Base-by-base conservation (phyloP, 2,797 vertebrate species). In the Aselliscus stoliczkanus region DNA sequence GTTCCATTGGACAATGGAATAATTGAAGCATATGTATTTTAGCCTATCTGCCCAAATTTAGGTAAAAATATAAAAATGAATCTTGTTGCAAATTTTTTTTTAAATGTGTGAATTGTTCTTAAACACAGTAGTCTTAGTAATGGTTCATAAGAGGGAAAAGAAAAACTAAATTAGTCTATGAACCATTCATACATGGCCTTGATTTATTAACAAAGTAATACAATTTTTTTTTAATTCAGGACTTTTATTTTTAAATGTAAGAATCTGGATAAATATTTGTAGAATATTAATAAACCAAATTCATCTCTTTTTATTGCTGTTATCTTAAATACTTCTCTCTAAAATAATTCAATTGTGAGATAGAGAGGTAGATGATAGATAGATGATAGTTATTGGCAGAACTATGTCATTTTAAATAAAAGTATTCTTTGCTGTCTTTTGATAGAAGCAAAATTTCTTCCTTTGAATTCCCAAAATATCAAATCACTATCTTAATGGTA, bases 371-470 rank as follows among this genome's bases (percentile, higher is more conserved):
- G 37, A 25, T 20, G 17, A 77, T 54, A 90, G 31, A 60, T 7
- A 76, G 27, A 39, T 17, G 12, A 42, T 31, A 67, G 27, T 65
- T 42, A n/a, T 15, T 95, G 37, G 1, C 17, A 82, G 75, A 69
- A 79, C 17, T 72, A 27, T 72, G 50, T 10, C 13, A 92, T 39
- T 84, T 94, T 56, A 92, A 94, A 82, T 93, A 76, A 92, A 93
- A 64, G 5, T 15, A 37, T 42, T 84, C 4, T 83, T 72, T 88
- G 31, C 31, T 75, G 70, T 79, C 18, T 31, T n/a, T 7, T 76
- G 4, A 83, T 86, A 29, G 50, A 75, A 2, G 15, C 17, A 90
- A 42, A 88, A 37, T 81, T 70, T 90, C 47, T 34, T 88, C 54
- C n/a, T 90, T 39, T 83, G 62, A 84, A 85, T 88, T 90, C 25